These are phyloP conservation scores for Garrulus glandarius DNA, from an alignment of 2,797 vertebrate species.

Conservation along the genomic window DNA sequence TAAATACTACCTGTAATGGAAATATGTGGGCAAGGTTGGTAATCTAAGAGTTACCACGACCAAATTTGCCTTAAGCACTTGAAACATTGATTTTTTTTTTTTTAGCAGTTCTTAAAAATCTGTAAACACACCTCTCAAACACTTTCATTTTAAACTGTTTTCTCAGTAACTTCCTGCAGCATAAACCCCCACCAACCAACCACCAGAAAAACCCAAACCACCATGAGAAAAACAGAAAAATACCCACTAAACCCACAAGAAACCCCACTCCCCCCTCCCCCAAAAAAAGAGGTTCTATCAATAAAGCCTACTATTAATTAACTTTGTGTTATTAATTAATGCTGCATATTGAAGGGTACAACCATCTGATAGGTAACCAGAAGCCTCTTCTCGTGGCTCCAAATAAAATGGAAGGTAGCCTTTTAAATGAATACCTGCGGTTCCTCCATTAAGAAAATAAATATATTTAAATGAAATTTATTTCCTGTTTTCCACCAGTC, in stretches of 20 bases:
- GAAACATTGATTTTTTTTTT: background rate
- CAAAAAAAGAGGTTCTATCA: background rate
- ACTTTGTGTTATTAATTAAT: background rate
- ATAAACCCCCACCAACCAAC: background rate
- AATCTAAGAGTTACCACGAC: background rate
- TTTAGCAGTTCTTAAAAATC: background rate
- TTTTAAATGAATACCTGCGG: background rate
- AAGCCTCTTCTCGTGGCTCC: background rate
- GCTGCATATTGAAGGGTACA: background rate
- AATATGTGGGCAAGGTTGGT: background rate
- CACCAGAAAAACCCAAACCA: background rate
- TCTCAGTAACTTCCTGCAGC: background rate
- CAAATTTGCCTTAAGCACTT: background rate
- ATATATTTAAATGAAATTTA: background rate
- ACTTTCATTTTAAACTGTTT: background rate
- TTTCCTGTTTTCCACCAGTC: background rate
- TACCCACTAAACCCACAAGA: background rate
- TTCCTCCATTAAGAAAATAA: background rate
- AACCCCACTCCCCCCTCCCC: rapidly evolving
- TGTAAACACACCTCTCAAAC: background rate
- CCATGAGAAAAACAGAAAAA: background rate
- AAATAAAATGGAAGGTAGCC: background rate
- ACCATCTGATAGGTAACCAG: background rate
- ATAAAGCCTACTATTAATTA: background rate
- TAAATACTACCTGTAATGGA: background rate